These are phyloP conservation scores for Leucania comma DNA, from an alignment of 2,888 invertebrate species.

Conservation along the genomic window DNA sequence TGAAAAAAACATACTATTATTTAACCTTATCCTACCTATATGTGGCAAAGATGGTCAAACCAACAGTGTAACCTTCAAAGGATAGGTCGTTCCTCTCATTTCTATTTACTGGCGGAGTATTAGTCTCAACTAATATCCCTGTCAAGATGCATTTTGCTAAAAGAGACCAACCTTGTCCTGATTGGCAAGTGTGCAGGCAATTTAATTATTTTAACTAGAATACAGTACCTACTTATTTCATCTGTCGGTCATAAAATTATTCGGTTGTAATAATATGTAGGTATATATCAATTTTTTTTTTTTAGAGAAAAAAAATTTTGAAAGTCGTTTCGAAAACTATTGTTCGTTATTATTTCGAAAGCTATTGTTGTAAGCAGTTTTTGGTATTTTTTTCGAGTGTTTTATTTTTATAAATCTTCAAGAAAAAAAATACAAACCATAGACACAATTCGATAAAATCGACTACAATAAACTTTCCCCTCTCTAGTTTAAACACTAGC, in stretches of 20 bases:
- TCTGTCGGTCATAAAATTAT: slow-evolving; percentile 5
- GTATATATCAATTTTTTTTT: no score
- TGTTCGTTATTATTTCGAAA: no score
- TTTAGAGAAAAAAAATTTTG: no score
- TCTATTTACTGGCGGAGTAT: neutral
- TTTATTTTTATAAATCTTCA: no score
- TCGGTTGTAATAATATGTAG: neutral
- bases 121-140: slow-evolving; percentile 16
- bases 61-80: neutral
- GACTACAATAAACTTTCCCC: neutral
- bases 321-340: no score
- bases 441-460: neutral
- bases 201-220: slow-evolving; percentile 32
- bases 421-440: neutral
- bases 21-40: no score
- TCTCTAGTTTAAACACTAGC: slow-evolving; percentile 4
- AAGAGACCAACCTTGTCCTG: slow-evolving; percentile 32
- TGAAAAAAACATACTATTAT: no score
- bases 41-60: neutral
- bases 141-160: slow-evolving; percentile 39
- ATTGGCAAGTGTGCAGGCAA: slow-evolving; percentile 29
- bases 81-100: neutral
- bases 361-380: no score
- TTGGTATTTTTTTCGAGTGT: no score
- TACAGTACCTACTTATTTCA: slow-evolving; percentile 25